Percentiles rank a stretch among this genome's conserved stretches.
Evolutionary conservation across 92 coral and sea anemone species (phyloP).

Genomic region (Palythoa grandis): DNA sequence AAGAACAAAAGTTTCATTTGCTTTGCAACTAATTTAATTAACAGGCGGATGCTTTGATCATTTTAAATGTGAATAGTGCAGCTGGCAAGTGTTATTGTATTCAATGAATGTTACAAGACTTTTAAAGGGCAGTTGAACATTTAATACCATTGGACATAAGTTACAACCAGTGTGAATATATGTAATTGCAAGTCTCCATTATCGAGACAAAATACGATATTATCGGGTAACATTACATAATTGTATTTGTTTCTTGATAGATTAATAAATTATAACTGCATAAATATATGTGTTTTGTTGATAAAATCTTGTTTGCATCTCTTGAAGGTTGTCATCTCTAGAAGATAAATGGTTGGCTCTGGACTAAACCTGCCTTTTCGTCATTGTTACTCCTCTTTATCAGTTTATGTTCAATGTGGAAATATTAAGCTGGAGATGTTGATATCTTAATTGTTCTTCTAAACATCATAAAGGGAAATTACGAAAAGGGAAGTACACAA

Average conservation of each 20-base stretch:
- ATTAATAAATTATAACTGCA: not conserved
- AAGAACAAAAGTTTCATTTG: slow-evolving; percentile 9
- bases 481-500: too few relatives aligned
- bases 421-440: too few relatives aligned
- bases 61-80: not conserved
- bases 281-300: not conserved
- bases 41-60: not conserved
- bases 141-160: not conserved
- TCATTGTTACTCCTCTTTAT: not conserved
- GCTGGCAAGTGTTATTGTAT: not conserved
- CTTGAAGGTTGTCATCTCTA: not conserved
- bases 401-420: too few relatives aligned
- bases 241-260: not conserved
- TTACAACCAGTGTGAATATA: not conserved
- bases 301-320: not conserved
- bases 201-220: not conserved
- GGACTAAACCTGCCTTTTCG: not conserved
- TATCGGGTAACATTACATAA: not conserved
- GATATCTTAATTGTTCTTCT: too few relatives aligned
- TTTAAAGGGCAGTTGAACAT: not conserved
- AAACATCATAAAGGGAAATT: too few relatives aligned
- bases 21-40: slow-evolving; percentile 1
- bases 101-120: not conserved
- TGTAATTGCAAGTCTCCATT: not conserved
- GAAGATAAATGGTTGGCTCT: not conserved